A percentile compares a stretch with the other conserved stretches of the same genome.
Conservation (phyloP, 1,140 invertebrate species). For the Ips typographus region DNA sequence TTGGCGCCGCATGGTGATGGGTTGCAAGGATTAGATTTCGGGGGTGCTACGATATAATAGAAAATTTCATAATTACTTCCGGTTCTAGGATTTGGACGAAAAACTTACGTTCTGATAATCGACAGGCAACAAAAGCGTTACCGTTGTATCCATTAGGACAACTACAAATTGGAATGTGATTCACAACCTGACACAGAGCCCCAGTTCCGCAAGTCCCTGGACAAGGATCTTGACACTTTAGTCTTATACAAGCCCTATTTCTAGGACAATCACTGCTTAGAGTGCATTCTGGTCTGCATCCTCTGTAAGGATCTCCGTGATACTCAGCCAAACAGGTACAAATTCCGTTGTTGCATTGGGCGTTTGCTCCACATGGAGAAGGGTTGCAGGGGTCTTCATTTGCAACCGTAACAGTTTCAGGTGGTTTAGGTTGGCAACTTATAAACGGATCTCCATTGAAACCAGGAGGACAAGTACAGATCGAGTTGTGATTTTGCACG, state of each 20-base stretch:
- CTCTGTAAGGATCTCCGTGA: conserved; percentile 74
- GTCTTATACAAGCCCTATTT: conserved; percentile 66
- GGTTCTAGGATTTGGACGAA: not conserved
- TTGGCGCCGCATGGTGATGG: conserved; percentile 61
- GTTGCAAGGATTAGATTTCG: conserved; percentile 50
- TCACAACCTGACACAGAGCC: conserved; percentile 65
- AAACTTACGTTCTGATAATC: conserved; percentile 55
- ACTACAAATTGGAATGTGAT: conserved; percentile 66
- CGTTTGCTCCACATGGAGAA: conserved; percentile 76
- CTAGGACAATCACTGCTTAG: conserved; percentile 67
- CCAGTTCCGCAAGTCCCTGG: conserved; percentile 68
- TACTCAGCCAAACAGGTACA: conserved; percentile 74
- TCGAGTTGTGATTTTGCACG: conserved; percentile 65
- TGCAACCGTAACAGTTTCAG: conserved; percentile 45
- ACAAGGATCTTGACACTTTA: conserved; percentile 72
- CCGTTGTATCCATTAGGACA: conserved; percentile 64
- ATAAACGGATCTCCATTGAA: conserved; percentile 73
- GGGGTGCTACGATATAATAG: conserved; percentile 49
- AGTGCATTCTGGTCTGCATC: conserved; percentile 75
- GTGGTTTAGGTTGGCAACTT: conserved; percentile 58
- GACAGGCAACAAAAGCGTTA: conserved; percentile 66
- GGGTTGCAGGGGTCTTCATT: conserved; percentile 63
- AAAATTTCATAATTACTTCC: not conserved
- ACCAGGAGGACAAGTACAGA: conserved; percentile 65
- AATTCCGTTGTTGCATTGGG: conserved; percentile 72